Conservation (phyloP, 23 tunicate species). For the Aplidium turbinatum region DNA sequence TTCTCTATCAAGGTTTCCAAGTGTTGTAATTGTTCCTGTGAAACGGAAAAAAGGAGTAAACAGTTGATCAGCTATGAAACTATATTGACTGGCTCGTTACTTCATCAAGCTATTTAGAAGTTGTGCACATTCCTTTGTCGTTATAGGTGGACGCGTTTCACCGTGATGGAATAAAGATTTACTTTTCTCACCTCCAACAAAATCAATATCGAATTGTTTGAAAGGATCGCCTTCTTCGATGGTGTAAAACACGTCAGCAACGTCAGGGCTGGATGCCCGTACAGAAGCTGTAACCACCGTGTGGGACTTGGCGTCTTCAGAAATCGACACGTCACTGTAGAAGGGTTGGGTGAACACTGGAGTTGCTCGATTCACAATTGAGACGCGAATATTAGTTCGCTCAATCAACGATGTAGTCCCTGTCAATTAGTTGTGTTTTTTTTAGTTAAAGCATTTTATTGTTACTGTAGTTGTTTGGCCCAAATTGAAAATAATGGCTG, state of each 20-base stretch:
- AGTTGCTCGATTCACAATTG: conserved; percentile 36
- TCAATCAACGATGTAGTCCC: conserved; percentile 26
- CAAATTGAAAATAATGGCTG: too few species aligned
- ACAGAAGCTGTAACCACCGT: conserved; percentile 47
- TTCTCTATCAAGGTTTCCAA: conserved; percentile 56
- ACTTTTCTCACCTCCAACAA: conserved; percentile 41
- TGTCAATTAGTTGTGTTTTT: too few species aligned
- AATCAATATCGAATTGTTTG: conserved; percentile 56
- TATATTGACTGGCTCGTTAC: too few species aligned
- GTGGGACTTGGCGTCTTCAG: conserved; percentile 46
- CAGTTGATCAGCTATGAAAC: background rate
- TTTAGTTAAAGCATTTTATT: too few species aligned
- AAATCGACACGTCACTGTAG: conserved; percentile 33
- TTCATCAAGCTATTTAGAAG: too few species aligned
- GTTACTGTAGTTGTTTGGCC: too few species aligned
- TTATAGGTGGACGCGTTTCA: too few species aligned
- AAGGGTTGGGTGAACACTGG: conserved; percentile 52
- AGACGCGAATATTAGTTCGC: conserved; percentile 9
- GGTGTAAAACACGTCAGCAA: conserved; percentile 36
- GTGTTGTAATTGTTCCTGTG: conserved; percentile 48
- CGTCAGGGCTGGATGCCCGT: conserved; percentile 43
- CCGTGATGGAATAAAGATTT: too few species aligned
- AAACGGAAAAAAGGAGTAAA: background rate
- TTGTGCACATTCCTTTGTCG: too few species aligned
- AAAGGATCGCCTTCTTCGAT: conserved; percentile 50